These are phyloP conservation scores for Eleginops maclovinus DNA, from an alignment of 2,113 vertebrate species.

Conservation along the genomic window DNA sequence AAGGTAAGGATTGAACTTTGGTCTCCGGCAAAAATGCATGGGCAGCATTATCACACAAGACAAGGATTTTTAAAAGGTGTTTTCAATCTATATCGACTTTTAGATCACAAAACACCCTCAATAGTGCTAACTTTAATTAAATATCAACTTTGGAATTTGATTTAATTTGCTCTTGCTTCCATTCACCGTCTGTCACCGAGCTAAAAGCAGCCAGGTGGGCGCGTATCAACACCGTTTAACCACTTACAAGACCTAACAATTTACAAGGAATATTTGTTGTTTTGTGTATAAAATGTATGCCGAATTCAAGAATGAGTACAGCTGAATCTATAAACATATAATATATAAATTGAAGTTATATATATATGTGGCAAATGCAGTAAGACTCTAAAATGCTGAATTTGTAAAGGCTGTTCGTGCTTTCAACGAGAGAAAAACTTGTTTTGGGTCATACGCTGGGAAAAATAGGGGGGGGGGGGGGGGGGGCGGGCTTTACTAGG, in stretches of 20 bases:
- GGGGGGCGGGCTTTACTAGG: neutral
- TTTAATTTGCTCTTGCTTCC: neutral
- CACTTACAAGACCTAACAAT: neutral
- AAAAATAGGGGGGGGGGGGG: neutral
- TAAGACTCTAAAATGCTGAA: neutral
- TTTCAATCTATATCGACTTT: fast-evolving
- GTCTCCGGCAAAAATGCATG: neutral
- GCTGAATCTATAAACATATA: fast-evolving
- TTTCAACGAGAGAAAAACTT: neutral
- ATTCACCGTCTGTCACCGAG: neutral
- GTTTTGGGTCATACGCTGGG: neutral
- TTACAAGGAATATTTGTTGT: fast-evolving
- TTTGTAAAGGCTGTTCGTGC: neutral
- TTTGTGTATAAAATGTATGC: neutral
- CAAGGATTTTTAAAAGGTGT: fast-evolving
- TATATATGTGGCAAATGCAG: fast-evolving
- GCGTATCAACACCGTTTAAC: neutral
- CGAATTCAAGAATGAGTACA: neutral
- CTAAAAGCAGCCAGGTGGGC: slow-evolving; percentile 23
- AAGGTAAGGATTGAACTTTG: slow-evolving; percentile 9
- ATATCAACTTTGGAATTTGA: neutral
- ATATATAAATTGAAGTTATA: fast-evolving
- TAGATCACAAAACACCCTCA: neutral
- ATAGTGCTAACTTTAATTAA: fast-evolving
- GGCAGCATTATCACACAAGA: neutral